phyloP scores from a whole-genome alignment of 2,888 invertebrate genomes.

The Glyphotaelius pellucidus region DNA sequence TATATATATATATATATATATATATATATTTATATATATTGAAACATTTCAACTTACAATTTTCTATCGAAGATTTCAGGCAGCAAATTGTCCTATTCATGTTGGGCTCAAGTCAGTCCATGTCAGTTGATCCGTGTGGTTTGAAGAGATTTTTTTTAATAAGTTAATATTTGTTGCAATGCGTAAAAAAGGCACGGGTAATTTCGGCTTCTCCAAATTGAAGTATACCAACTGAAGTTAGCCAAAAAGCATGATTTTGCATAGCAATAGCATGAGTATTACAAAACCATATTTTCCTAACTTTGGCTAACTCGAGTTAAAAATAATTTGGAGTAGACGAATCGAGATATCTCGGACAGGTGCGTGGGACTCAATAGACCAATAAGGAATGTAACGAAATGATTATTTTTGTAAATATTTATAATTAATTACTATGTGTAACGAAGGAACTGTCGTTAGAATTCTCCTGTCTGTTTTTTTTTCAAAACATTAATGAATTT shows the following conservation, averaged over 20 bases:
- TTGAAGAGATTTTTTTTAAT: neutral
- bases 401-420: slow-evolving; percentile 46
- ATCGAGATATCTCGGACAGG: neutral
- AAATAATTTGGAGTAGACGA: neutral
- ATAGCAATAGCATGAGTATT: neutral
- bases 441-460: neutral
- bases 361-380: slow-evolving; percentile 27
- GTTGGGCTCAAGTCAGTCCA: neutral
- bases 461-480: neutral
- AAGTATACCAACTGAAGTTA: neutral
- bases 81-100: neutral
- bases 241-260: neutral
- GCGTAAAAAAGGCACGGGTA: neutral
- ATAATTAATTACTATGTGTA: slow-evolving; percentile 9
- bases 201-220: neutral
- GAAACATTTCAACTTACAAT: too few species aligned
- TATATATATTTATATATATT: too few species aligned
- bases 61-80: neutral
- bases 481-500: neutral
- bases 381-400: slow-evolving; percentile 27
- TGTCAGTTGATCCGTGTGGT: neutral
- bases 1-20: too few species aligned
- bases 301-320: neutral
- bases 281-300: neutral
- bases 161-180: neutral